Evolutionary conservation across 2,888 invertebrate species (phyloP).

Genomic region (Pogonocherus hispidulus): DNA sequence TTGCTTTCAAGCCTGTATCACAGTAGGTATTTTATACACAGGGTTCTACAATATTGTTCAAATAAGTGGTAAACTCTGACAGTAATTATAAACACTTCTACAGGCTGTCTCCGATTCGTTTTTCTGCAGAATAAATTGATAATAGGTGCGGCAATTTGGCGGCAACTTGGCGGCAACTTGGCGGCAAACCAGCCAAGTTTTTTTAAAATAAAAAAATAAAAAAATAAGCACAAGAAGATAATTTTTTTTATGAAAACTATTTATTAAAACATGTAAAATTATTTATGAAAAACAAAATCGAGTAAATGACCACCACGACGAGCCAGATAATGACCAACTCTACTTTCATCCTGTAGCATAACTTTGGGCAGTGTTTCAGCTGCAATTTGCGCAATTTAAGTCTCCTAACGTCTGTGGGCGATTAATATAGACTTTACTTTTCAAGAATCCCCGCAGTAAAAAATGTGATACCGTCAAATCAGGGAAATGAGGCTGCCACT

Average conservation of each 20-base stretch:
- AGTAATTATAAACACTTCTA: too few species aligned
- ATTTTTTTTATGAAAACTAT: conserved; percentile 6
- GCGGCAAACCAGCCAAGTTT: too few species aligned
- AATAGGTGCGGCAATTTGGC: too few species aligned
- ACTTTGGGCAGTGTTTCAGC: background rate
- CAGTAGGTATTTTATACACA: too few species aligned
- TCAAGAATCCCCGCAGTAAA: background rate
- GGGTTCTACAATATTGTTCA: too few species aligned
- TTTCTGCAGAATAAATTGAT: too few species aligned
- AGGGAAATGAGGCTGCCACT: background rate
- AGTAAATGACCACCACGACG: conserved; percentile 2
- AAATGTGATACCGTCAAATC: background rate
- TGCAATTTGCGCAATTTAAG: background rate
- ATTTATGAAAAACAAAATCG: conserved; percentile 1
- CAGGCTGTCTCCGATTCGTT: too few species aligned
- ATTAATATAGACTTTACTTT: background rate
- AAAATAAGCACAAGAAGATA: too few species aligned
- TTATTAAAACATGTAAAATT: background rate
- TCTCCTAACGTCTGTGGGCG: background rate
- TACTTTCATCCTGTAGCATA: background rate
- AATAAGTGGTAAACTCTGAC: too few species aligned
- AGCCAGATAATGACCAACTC: conserved; percentile 4
- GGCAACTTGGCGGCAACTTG: too few species aligned
- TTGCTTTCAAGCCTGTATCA: too few species aligned
- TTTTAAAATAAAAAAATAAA: too few species aligned